Evolutionary conservation across 2,888 invertebrate genomes (phyloP).

Genomic region (Chrysolina haemoptera): DNA sequence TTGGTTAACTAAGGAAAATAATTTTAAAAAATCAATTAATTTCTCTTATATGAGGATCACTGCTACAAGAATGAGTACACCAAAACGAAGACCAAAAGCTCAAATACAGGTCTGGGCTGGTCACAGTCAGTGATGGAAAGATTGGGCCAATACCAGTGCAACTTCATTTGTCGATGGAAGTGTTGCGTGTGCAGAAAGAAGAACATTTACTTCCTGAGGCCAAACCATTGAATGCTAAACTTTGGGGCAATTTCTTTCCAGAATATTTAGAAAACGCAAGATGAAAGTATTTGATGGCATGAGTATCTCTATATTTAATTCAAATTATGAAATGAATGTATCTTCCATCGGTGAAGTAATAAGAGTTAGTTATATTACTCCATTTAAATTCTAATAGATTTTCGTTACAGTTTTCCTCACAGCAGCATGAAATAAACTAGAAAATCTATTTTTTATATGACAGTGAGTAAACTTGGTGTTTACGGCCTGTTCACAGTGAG

Average conservation of each 20-base stretch:
- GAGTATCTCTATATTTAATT: too few species aligned
- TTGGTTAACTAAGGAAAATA: conserved; percentile 4
- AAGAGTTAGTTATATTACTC: too few species aligned
- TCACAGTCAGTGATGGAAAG: conserved; percentile 94
- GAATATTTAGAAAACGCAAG: too few species aligned
- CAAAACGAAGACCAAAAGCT: conserved; percentile 89
- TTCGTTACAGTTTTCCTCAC: too few species aligned
- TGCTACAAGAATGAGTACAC: conserved; percentile 83
- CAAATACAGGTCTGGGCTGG: conserved; percentile 89
- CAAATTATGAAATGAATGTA: too few species aligned
- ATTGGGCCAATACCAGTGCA: conserved; percentile 89
- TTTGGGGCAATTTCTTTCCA: not conserved
- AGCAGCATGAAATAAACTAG: too few species aligned
- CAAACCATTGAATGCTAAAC: conserved; percentile 67
- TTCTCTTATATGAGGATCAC: conserved; percentile 72
- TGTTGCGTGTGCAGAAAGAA: conserved; percentile 88
- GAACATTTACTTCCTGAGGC: conserved; percentile 73
- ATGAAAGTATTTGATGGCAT: too few species aligned
- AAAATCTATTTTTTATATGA: too few species aligned
- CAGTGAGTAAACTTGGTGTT: too few species aligned
- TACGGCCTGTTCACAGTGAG: too few species aligned
- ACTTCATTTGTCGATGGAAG: conserved; percentile 92
- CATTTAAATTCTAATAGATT: too few species aligned
- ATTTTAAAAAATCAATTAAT: conserved; percentile 6
- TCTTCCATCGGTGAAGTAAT: too few species aligned